Conservation (phyloP, 2,888 invertebrate genomes). For the Maniola hyperantus region DNA sequence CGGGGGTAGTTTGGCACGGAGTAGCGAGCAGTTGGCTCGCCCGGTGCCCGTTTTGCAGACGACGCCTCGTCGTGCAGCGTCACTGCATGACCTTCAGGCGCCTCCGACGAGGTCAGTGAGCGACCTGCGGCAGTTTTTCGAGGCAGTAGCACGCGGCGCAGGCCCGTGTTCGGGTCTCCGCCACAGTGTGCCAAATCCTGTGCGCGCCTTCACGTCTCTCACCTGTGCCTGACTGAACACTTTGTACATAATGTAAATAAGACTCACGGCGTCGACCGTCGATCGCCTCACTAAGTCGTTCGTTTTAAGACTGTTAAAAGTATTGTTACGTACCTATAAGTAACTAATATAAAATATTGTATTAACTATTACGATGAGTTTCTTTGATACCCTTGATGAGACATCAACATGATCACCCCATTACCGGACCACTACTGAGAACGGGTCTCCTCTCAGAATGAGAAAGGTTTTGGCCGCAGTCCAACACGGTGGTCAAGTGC, state of each 20-base stretch:
- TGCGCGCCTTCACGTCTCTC: constrained; percentile 68
- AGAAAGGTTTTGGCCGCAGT: too few species aligned
- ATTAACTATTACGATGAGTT: constrained; percentile 52
- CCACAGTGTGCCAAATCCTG: constrained; percentile 64
- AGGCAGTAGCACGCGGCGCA: constrained; percentile 80
- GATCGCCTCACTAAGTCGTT: constrained; percentile 74
- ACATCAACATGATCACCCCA: too few species aligned
- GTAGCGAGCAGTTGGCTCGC: constrained; percentile 83
- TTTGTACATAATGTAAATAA: constrained; percentile 74
- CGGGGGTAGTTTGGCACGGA: constrained; percentile 84
- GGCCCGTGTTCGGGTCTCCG: constrained; percentile 58
- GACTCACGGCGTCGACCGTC: constrained; percentile 67
- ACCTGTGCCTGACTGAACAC: constrained; percentile 59
- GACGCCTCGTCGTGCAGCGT: constrained; percentile 84
- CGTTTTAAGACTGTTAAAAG: constrained; percentile 82
- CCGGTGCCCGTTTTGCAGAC: constrained; percentile 62
- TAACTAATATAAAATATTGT: constrained; percentile 77
- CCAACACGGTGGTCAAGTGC: too few species aligned
- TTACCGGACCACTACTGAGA: too few species aligned
- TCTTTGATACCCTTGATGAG: constrained; percentile 36
- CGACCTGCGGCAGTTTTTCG: constrained; percentile 88
- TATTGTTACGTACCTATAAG: constrained; percentile 80
- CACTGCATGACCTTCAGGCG: constrained; percentile 84
- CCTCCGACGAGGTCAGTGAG: constrained; percentile 83
- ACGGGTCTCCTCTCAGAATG: too few species aligned